Conservation (phyloP, 1,140 invertebrate genomes). For the Camponotus pennsylvanicus region DNA sequence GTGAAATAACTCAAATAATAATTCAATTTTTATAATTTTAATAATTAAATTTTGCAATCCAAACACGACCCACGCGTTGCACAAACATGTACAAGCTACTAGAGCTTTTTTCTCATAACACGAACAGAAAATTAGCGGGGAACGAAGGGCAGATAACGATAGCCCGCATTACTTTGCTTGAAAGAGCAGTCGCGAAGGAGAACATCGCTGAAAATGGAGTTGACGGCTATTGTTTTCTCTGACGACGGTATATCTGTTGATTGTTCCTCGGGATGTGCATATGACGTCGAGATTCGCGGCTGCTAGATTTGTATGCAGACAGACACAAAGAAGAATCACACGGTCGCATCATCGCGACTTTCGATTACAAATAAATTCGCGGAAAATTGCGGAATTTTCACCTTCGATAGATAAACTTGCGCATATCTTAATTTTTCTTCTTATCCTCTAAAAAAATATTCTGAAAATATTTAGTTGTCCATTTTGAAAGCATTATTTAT, state of each 20-base stretch:
- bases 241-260: slow-evolving; percentile 55
- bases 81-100: not conserved
- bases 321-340: not conserved
- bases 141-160: slow-evolving; percentile 47
- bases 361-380: slow-evolving; percentile 66
- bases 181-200: slow-evolving; percentile 60
- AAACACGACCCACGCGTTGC: not conserved
- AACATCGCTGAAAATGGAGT: slow-evolving; percentile 23
- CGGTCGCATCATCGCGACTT: not conserved
- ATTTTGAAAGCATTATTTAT: not conserved
- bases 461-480: not conserved
- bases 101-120: not conserved
- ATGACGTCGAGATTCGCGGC: slow-evolving; percentile 62
- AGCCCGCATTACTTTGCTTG: slow-evolving; percentile 51
- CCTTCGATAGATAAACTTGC: slow-evolving; percentile 6
- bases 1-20: not conserved
- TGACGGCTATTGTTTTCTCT: slow-evolving; percentile 61
- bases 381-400: slow-evolving; percentile 15
- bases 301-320: not conserved
- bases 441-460: not conserved
- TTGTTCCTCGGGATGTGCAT: slow-evolving; percentile 51
- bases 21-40: too few species aligned
- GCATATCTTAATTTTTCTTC: not conserved
- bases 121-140: slow-evolving; percentile 31
- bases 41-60: slow-evolving; percentile 23